Evolutionary conservation across 2,797 vertebrate genomes (phyloP).

Genomic region (Perdix hodgsoniae): DNA sequence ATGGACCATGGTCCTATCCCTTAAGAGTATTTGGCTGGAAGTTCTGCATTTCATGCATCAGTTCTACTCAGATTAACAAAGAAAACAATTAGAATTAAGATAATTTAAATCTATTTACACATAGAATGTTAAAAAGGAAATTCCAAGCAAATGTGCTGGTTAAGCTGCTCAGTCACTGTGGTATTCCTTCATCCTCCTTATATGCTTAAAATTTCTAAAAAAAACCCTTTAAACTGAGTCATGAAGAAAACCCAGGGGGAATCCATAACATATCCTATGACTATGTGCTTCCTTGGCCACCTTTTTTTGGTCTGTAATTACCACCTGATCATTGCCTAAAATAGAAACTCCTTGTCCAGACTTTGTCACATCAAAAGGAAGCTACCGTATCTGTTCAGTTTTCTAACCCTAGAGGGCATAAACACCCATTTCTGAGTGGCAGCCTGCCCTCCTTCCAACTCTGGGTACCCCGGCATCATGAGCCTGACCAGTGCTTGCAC

Average conservation of each 20-base stretch:
- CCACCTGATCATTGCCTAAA: slow-evolving; percentile 78
- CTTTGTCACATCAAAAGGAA: slow-evolving; percentile 79
- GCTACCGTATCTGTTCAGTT: slow-evolving; percentile 72
- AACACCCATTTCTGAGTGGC: slow-evolving; percentile 78
- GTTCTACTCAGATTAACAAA: slow-evolving; percentile 68
- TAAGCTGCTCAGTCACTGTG: neutral
- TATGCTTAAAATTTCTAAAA: slow-evolving; percentile 14
- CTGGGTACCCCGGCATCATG: slow-evolving; percentile 53
- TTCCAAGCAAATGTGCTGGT: neutral
- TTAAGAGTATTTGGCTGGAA: slow-evolving; percentile 53
- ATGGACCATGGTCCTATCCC: slow-evolving; percentile 24
- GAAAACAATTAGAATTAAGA: slow-evolving; percentile 70
- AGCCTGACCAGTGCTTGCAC: slow-evolving; percentile 22
- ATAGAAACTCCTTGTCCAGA: slow-evolving; percentile 76
- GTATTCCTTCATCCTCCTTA: slow-evolving; percentile 30
- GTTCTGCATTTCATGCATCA: slow-evolving; percentile 67
- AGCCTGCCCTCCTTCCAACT: slow-evolving; percentile 51
- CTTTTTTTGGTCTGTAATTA: slow-evolving; percentile 58
- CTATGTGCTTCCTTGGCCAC: slow-evolving; percentile 53
- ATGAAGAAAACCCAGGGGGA: slow-evolving; percentile 50
- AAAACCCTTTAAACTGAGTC: slow-evolving; percentile 27
- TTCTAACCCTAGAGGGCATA: slow-evolving; percentile 72
- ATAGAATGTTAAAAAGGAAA: slow-evolving; percentile 61
- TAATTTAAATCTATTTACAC: slow-evolving; percentile 51
- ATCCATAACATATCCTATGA: slow-evolving; percentile 61